phyloP scores from a whole-genome alignment of 2,113 vertebrate species.

The Phyllopteryx taeniolatus region DNA sequence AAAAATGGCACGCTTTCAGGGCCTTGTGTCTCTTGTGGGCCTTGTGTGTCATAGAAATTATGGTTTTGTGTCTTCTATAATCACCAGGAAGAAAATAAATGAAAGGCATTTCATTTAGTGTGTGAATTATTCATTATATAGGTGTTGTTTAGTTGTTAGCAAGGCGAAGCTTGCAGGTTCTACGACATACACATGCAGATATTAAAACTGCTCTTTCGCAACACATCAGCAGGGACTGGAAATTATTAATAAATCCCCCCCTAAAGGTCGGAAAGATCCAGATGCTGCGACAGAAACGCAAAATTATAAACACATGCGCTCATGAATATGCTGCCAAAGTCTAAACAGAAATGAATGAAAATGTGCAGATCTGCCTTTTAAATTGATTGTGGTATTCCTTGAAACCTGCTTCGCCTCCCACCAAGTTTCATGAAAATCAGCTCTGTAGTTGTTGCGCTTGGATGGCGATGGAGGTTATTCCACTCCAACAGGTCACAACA shows the following conservation, averaged over 20 bases:
- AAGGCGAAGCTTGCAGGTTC: not conserved
- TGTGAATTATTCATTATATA: not conserved
- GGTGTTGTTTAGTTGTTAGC: constrained; percentile 1
- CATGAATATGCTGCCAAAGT: not conserved
- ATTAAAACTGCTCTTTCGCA: not conserved
- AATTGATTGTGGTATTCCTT: not conserved
- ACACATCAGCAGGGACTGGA: not conserved
- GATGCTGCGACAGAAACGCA: constrained; percentile 1
- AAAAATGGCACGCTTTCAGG: constrained; percentile 36
- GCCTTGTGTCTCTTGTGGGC: constrained; percentile 14
- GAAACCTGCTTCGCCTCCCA: not conserved
- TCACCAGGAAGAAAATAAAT: not conserved
- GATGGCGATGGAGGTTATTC: not conserved
- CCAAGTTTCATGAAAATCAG: not conserved
- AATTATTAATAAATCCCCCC: not conserved
- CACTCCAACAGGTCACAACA: not conserved
- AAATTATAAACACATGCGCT: constrained; percentile 1
- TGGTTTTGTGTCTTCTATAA: constrained; percentile 7
- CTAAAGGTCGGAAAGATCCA: not conserved
- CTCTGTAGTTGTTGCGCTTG: not conserved
- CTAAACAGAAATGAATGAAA: not conserved
- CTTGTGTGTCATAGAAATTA: constrained; percentile 4
- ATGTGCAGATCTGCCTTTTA: not conserved
- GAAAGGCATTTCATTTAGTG: not conserved
- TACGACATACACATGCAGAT: not conserved